Percentiles rank a stretch among this genome's conserved stretches.
Evolutionary conservation across 2,888 invertebrate genomes (phyloP).

Genomic region (Nomada ferruginata): DNA sequence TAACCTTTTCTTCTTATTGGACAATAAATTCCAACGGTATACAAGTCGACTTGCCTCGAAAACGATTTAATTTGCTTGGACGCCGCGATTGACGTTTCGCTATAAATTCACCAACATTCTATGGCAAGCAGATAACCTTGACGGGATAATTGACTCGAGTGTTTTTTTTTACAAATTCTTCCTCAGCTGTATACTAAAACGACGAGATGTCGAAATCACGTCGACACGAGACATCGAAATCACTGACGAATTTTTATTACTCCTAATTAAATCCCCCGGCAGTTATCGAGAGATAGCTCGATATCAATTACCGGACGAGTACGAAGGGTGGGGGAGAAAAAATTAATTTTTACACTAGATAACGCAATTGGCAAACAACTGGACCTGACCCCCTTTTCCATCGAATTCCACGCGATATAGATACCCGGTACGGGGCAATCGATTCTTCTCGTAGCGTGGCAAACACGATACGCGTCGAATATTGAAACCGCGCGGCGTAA

Average conservation of each 20-base stretch:
- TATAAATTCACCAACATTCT: conserved; percentile 59
- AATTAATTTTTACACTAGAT: conserved; percentile 33
- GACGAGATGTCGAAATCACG: conserved; percentile 21
- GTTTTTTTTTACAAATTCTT: conserved; percentile 13
- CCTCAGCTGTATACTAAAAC: neutral
- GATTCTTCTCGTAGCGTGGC: neutral
- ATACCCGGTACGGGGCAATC: neutral
- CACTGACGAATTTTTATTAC: conserved; percentile 16
- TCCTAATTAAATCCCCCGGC: conserved; percentile 24
- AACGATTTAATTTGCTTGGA: conserved; percentile 55
- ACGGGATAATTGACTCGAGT: conserved; percentile 62
- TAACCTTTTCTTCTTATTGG: conserved; percentile 53
- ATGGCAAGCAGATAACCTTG: conserved; percentile 67
- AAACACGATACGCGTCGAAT: conserved; percentile 22
- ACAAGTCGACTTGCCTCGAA: conserved; percentile 24
- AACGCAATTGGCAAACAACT: conserved; percentile 3
- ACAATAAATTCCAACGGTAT: conserved; percentile 51
- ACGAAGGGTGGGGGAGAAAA: neutral
- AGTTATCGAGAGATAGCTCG: conserved; percentile 10
- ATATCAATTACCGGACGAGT: conserved; percentile 29
- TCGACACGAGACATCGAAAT: neutral
- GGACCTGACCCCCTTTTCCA: neutral
- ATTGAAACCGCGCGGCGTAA: conserved; percentile 45
- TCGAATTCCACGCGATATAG: neutral
- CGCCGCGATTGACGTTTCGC: conserved; percentile 39